A percentile compares a stretch with the other conserved stretches of the same genome.
Evolutionary conservation across 2,888 invertebrate species (phyloP).

Genomic region (Tetrapedia diversipes): DNA sequence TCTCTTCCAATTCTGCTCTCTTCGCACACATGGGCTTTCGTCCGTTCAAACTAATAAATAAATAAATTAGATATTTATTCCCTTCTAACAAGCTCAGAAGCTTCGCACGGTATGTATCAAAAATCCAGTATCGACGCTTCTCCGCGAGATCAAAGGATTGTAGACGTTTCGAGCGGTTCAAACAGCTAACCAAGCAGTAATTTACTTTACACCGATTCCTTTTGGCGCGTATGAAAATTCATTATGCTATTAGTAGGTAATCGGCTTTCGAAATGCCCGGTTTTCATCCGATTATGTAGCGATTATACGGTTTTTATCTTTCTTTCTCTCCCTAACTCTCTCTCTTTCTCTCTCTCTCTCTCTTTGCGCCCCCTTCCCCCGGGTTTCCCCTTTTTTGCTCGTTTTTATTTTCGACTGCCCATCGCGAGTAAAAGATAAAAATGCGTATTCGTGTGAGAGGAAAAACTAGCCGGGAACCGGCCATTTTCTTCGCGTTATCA

Average conservation of each 20-base stretch:
- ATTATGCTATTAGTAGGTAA: constrained; percentile 59
- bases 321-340: not conserved
- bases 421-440: constrained; percentile 36
- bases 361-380: not conserved
- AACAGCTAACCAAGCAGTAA: constrained; percentile 30
- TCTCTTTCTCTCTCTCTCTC: not conserved
- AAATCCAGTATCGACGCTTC: not conserved
- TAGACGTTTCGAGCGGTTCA: not conserved
- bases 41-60: no score
- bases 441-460: constrained; percentile 19
- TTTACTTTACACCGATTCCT: constrained; percentile 56
- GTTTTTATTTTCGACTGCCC: not conserved
- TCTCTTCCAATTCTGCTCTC: no score
- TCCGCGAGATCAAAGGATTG: not conserved
- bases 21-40: no score
- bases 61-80: not conserved
- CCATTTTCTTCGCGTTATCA: constrained; percentile 55
- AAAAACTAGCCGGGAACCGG: constrained; percentile 21
- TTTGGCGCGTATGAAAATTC: constrained; percentile 53
- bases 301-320: constrained; percentile 44
- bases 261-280: constrained; percentile 55
- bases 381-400: no score
- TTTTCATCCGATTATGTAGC: constrained; percentile 59
- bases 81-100: no score
- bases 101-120: not conserved